Base-by-base conservation (phyloP, 2,888 invertebrate genomes). In the Catotricha subobsoleta region DNA sequence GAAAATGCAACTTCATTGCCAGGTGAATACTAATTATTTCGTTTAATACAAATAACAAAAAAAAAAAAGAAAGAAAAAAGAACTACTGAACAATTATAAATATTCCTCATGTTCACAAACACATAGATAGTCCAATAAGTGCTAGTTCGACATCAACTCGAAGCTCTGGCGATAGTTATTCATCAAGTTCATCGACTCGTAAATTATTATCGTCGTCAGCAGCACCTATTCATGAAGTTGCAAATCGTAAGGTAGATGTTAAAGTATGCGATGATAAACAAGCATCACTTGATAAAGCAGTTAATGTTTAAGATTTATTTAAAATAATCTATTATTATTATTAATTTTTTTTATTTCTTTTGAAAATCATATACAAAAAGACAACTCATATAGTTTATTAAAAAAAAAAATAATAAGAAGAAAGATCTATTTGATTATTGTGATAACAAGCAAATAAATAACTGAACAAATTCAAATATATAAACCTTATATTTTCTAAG, bases 151-250 rank as follows among this genome's bases (percentile, higher is more conserved):
- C 62, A 4, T 61, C 62, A 12, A 61, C 62, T 13, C 72, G 81
- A 37, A 81, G 82, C 46, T 82, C 81, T 44, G 80, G 77, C 43
- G 83, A 83, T 55, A 82, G 82, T 52, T 83, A 80, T 62, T 80
- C 80, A 51, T 82, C 82, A 7, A 76, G 76, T 42, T 79, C 80
- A n/a, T 82, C 82, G 34, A 80, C 82, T 3, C 71, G 79, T 20
- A 77, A 80, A 56, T 62, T 82, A 48, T 67, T 82, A 47, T 69
- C 72, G 43, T 63, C 68, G 15, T 66, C 64, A 48, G 59, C 57
- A 40, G 53, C 58, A 28, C 52, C 57, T 44, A 53, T 56, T 29
- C 54, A 51, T 21, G 56, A 54, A 25, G 36, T 23, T 15, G 36
- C 40, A 2, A 31, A 21, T 8, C 40, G 33, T 23, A 40, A 33